Percentiles rank a stretch among this genome's conserved stretches.
These are phyloP conservation scores for Coecobrya sp. DNA, from an alignment of 2,888 invertebrate species.

Conservation along the genomic window DNA sequence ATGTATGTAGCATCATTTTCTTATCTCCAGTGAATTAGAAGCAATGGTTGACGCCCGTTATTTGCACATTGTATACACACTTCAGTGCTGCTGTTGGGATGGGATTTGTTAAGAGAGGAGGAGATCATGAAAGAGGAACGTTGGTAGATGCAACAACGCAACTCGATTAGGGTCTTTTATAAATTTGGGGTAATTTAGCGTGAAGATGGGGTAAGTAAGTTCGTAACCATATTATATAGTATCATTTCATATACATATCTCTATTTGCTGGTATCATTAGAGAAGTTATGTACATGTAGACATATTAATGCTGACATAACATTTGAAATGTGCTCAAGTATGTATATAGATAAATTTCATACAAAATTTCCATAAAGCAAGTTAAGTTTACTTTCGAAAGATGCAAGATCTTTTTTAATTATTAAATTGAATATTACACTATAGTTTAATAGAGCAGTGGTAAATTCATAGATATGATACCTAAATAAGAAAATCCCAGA, in stretches of 20 bases:
- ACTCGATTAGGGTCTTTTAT: conserved; percentile 68
- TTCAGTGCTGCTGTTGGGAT: conserved; percentile 4
- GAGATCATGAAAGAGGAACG: conserved; percentile 40
- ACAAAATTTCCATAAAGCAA: too few species aligned
- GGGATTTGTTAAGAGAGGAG: conserved; percentile 59
- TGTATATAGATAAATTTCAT: too few species aligned
- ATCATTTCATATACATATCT: background rate
- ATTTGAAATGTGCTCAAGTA: too few species aligned
- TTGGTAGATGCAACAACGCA: conserved; percentile 14
- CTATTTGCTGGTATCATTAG: background rate
- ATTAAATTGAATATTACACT: background rate
- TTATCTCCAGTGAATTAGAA: conserved; percentile 22
- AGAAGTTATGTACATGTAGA: too few species aligned
- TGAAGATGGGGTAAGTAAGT: conserved; percentile 60
- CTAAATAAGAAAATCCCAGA: too few species aligned
- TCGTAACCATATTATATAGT: background rate
- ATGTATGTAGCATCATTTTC: background rate
- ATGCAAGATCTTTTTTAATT: background rate
- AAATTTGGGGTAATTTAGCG: conserved; percentile 67
- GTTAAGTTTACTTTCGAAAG: background rate
- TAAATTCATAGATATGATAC: too few species aligned
- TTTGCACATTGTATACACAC: conserved; percentile 41
- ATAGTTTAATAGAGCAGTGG: too few species aligned
- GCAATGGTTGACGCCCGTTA: conserved; percentile 54
- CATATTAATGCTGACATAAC: too few species aligned